Evolutionary conservation across 1,140 invertebrate genomes (phyloP).

Genomic region (Drosophila mojavensis): DNA sequence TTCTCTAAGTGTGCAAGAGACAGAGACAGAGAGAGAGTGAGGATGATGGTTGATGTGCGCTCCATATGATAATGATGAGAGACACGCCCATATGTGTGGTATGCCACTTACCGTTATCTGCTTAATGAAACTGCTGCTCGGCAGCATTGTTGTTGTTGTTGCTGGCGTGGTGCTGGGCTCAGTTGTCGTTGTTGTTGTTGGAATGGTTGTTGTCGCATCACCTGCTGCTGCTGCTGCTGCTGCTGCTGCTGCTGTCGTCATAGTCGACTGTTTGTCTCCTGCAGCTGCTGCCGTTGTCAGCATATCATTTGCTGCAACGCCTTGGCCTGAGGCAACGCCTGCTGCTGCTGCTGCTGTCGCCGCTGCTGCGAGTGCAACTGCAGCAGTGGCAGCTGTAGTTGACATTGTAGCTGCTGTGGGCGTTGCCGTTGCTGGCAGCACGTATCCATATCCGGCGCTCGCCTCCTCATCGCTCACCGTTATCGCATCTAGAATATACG

Average conservation of each 20-base stretch:
- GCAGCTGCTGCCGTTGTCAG: slow-evolving; percentile 29
- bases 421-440: slow-evolving; percentile 29
- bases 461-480: slow-evolving; percentile 58
- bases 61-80: slow-evolving; percentile 35
- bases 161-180: slow-evolving; percentile 36
- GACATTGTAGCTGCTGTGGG: slow-evolving; percentile 23
- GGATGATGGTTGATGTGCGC: not conserved
- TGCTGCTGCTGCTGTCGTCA: slow-evolving; percentile 39
- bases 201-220: slow-evolving; percentile 31
- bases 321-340: slow-evolving; percentile 4
- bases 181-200: slow-evolving; percentile 29
- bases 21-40: not conserved
- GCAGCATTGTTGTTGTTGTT: slow-evolving; percentile 65
- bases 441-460: slow-evolving; percentile 42
- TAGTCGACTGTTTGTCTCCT: slow-evolving; percentile 5
- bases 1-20: slow-evolving; percentile 3
- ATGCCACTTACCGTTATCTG: slow-evolving; percentile 83
- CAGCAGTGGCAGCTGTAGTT: slow-evolving; percentile 20
- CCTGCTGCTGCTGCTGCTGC: slow-evolving; percentile 2
- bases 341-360: not conserved
- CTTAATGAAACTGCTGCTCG: slow-evolving; percentile 79
- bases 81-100: slow-evolving; percentile 55
- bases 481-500: slow-evolving; percentile 76
- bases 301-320: slow-evolving; percentile 21
- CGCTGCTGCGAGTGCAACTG: slow-evolving; percentile 8